Base-by-base conservation (phyloP, 2,797 vertebrate genomes). In the Bradypus variegatus region DNA sequence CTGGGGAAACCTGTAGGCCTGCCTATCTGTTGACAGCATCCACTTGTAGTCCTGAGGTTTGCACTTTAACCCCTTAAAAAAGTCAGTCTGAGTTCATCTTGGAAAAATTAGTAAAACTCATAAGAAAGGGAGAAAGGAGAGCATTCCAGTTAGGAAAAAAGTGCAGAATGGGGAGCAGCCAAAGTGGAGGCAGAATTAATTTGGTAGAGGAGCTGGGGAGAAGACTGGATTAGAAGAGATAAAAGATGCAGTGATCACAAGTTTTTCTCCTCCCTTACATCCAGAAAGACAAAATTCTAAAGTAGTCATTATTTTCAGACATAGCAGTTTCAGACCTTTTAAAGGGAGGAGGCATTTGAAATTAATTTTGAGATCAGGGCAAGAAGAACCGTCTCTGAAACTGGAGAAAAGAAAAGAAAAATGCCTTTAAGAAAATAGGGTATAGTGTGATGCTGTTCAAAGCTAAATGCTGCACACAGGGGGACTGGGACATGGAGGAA, bases 291-390 rank as follows among this genome's bases (percentile, higher is more conserved):
- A 41, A 75, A 31, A 88, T 96, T 96, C 94, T 80, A 88, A 58
- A 27, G 6, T 90, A 70, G 36, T 90, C 80, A 60, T 94, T 86
- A 82, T 86, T 92, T 89, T 96, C 85, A 70, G 95, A 89, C 70
- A 77, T 94, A 88, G 89, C 88, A 67, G 65, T 82, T 90, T 45
- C 90, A 92, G 93, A 90, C 88, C 95, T 95, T 95, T 90, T 64
- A 79, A 89, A 95, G 73, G 60, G 55, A 91, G 60, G 55, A 91
- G 33, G 3, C 21, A 5, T 94, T 96, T 93, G 77, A 92, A 93
- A 92, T 95, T 70, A 48, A 64, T 86, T 88, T 87, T 92, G 90
- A 93, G 90, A 89, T 62, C 81, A 64, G 78, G 86, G 67, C 82
- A 70, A 81, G 89, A 95, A 86, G 91, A 89, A 92, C n/a, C 45